Conservation (phyloP, 2,113 vertebrate genomes). For the Cinclus cinclus region DNA sequence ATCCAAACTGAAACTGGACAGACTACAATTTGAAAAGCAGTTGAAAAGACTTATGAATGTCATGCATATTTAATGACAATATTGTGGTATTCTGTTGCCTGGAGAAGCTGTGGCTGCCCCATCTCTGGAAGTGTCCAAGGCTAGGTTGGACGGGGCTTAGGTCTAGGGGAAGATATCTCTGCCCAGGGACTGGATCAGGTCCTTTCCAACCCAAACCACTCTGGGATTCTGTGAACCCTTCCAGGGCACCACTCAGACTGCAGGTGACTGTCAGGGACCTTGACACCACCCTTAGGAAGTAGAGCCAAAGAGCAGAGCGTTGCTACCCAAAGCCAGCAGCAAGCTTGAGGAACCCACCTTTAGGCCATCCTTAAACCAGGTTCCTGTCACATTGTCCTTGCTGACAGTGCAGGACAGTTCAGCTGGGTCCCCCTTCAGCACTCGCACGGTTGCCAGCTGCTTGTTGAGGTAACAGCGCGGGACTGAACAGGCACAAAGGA, state of each 20-base stretch:
- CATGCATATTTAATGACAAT: background rate
- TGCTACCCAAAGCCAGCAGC: background rate
- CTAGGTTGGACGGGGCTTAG: background rate
- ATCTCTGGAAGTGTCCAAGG: background rate
- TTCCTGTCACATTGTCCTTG: conserved; percentile 73
- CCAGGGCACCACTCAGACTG: background rate
- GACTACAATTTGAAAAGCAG: background rate
- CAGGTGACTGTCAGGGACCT: background rate
- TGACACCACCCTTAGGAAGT: background rate
- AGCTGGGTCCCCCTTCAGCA: conserved; percentile 72
- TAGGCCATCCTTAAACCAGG: conserved; percentile 85
- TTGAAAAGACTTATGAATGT: background rate
- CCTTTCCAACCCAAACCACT: background rate
- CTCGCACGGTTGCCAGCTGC: conserved; percentile 74
- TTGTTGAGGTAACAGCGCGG: conserved; percentile 73
- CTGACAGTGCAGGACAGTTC: conserved; percentile 80
- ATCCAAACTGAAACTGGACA: background rate
- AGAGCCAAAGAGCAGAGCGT: background rate
- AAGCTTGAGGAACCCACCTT: conserved; percentile 70
- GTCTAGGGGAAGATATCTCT: background rate
- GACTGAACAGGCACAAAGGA: conserved; percentile 57
- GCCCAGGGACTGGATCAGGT: background rate
- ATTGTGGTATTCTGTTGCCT: background rate
- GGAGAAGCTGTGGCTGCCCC: background rate
- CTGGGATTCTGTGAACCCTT: background rate